Evolutionary conservation across 2,888 invertebrate genomes (phyloP).

Genomic region (Eretmocerus hayati): DNA sequence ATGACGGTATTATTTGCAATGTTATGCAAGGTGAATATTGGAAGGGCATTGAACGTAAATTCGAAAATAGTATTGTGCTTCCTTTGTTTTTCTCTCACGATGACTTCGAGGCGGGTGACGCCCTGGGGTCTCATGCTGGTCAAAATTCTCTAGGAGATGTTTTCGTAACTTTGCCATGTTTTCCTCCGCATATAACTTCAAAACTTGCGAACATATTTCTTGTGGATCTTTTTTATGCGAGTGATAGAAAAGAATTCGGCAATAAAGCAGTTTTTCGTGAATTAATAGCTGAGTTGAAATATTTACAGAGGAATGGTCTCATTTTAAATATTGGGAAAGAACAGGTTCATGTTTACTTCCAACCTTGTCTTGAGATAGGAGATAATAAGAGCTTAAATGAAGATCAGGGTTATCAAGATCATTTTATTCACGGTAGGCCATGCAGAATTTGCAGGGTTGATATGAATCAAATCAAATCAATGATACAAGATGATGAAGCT

Average conservation of each 20-base stretch:
- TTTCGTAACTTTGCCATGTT: constrained; percentile 12
- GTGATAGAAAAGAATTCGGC: no score
- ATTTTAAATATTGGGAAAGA: not conserved
- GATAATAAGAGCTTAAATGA: constrained; percentile 15
- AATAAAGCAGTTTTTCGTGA: not conserved
- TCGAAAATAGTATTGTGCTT: constrained; percentile 14
- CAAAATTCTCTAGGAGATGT: constrained; percentile 19
- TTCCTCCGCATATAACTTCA: not conserved
- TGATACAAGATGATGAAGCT: constrained; percentile 6
- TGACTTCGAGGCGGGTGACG: constrained; percentile 23
- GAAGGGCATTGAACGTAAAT: constrained; percentile 5
- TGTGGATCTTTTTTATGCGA: not conserved
- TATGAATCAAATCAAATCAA: not conserved
- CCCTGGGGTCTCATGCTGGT: constrained; percentile 19
- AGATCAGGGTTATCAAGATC: constrained; percentile 18
- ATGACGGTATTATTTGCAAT: constrained; percentile 13
- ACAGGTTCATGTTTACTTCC: constrained; percentile 15
- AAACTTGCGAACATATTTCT: not conserved
- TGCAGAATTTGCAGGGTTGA: not conserved
- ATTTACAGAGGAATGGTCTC: not conserved
- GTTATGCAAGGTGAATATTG: constrained; percentile 16
- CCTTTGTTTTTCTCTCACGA: constrained; percentile 23
- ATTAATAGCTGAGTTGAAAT: constrained; percentile 1
- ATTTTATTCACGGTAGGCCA: constrained; percentile 10
- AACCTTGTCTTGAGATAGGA: constrained; percentile 15